A percentile compares a stretch with the other conserved stretches of the same genome.
Evolutionary conservation across 2,797 vertebrate species (phyloP).

Genomic region (Oreochromis grahami): DNA sequence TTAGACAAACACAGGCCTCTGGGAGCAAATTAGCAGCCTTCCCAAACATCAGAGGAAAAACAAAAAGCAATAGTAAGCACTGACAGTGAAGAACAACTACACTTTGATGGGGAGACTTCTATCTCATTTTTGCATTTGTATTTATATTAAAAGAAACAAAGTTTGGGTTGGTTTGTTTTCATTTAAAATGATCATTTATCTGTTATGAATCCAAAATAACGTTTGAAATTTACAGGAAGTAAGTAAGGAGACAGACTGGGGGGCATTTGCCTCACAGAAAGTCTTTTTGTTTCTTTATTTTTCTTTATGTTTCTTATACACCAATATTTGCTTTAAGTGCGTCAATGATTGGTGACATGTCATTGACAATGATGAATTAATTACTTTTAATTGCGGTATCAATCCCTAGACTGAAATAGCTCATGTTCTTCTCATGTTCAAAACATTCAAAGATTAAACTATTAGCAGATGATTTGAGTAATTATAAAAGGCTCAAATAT

Average conservation of each 20-base stretch:
- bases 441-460: not conserved
- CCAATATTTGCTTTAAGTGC: not conserved
- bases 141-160: not conserved
- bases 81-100: slow-evolving; percentile 38
- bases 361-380: no score
- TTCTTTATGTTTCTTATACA: not conserved
- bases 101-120: slow-evolving; percentile 40
- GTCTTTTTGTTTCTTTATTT: not conserved
- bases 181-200: not conserved
- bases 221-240: not conserved
- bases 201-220: not conserved
- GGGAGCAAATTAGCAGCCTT: slow-evolving; percentile 73
- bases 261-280: not conserved
- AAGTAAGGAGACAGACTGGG: not conserved
- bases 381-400: not conserved
- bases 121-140: not conserved
- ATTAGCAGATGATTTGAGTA: not conserved
- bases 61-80: slow-evolving; percentile 62
- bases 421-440: not conserved
- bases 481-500: not conserved
- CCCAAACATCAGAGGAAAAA: slow-evolving; percentile 58
- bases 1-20: slow-evolving; percentile 76
- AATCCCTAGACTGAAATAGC: not conserved
- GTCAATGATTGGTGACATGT: not conserved
- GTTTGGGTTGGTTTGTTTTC: not conserved